Conservation (phyloP, 37 sponge, comb jelly and placozoan genomes). For the Halichondria panicea region DNA sequence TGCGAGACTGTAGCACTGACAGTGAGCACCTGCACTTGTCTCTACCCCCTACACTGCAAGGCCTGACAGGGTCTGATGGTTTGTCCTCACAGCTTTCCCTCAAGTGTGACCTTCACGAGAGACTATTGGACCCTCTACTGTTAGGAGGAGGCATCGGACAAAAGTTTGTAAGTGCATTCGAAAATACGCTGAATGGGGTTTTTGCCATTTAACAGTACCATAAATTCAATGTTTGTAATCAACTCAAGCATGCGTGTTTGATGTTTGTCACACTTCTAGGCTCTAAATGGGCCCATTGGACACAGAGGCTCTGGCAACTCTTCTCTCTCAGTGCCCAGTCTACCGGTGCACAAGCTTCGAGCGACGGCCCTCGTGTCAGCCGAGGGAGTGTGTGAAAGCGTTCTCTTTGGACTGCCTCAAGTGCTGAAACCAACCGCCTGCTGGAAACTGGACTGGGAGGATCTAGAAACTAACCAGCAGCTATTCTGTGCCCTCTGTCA, state of each 20-base stretch:
- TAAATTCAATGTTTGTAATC: too few relatives aligned
- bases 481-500: conserved; percentile 78
- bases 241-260: too few relatives aligned
- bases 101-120: conserved; percentile 85
- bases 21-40: conserved; percentile 69
- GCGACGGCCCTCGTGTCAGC: not conserved
- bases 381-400: conserved; percentile 75
- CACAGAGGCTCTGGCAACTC: too few relatives aligned
- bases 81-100: too few relatives aligned
- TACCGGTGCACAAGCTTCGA: too few relatives aligned
- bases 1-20: conserved; percentile 75
- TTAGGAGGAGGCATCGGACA: conserved; percentile 16
- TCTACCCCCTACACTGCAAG: conserved; percentile 45
- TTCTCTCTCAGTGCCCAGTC: too few relatives aligned
- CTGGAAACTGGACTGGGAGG: conserved; percentile 99
- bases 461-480: conserved; percentile 84
- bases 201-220: too few relatives aligned
- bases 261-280: too few relatives aligned
- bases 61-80: too few relatives aligned
- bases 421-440: conserved; percentile 78
- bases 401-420: conserved; percentile 66
- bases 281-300: too few relatives aligned
- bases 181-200: too few relatives aligned
- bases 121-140: conserved; percentile 56
- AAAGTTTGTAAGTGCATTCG: conserved; percentile 23